A percentile compares a stretch with the other conserved stretches of the same genome.
Conservation (phyloP, 2,113 vertebrate species). For the Synchiropus splendidus region DNA sequence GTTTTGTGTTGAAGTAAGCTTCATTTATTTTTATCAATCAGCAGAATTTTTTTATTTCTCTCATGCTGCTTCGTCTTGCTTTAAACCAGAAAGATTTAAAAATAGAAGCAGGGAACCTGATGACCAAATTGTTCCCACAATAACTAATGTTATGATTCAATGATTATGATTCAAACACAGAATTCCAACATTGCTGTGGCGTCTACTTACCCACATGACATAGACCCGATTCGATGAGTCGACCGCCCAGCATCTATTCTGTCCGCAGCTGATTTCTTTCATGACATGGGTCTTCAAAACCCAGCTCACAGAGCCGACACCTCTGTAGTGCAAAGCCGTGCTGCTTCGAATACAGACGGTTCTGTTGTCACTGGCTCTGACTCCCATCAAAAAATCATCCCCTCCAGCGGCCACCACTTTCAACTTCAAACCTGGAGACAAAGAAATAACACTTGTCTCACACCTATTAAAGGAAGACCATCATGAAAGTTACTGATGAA, state of each 20-base stretch:
- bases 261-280: constrained; percentile 17
- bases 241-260: constrained; percentile 19
- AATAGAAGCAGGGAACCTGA: too few species aligned
- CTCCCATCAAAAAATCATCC: constrained; percentile 1
- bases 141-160: too few species aligned
- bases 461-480: neutral
- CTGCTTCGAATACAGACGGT: neutral
- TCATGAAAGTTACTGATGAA: neutral
- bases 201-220: constrained; percentile 4
- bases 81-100: too few species aligned
- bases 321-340: rapidly evolving
- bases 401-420: constrained; percentile 24
- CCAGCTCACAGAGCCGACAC: neutral
- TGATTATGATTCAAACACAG: too few species aligned
- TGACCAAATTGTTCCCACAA: too few species aligned
- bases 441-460: neutral
- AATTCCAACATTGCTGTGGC: neutral
- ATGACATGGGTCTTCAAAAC: rapidly evolving
- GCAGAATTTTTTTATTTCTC: too few species aligned
- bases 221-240: rapidly evolving
- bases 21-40: too few species aligned
- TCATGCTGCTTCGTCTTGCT: too few species aligned
- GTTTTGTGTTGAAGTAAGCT: too few species aligned
- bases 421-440: neutral
- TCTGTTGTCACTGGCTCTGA: rapidly evolving